These are phyloP conservation scores for Drosophila parvula DNA, from an alignment of 1,140 invertebrate species.

Conservation along the genomic window DNA sequence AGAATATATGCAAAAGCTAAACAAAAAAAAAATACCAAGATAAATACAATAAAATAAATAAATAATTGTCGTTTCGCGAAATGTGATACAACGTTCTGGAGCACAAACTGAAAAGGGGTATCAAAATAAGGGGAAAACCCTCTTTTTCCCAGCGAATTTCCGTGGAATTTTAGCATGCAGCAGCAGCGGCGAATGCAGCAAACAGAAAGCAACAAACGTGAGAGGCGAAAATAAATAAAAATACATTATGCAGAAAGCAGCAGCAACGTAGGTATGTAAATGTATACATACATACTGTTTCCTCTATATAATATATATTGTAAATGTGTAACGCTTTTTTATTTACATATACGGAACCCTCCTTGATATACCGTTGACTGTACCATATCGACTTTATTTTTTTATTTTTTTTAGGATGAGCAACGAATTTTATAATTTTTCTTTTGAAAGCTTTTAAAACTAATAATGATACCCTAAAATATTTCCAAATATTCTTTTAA, in stretches of 20 bases:
- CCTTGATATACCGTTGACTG: background rate
- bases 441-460: too few species aligned
- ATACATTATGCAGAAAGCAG: slow-evolving; percentile 61
- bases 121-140: slow-evolving; percentile 5
- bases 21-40: slow-evolving; percentile 1
- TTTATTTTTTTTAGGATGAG: too few species aligned
- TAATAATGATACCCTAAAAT: background rate
- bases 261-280: slow-evolving; percentile 13
- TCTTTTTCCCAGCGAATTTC: slow-evolving; percentile 43
- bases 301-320: background rate
- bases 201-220: slow-evolving; percentile 63
- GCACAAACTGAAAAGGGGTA: background rate
- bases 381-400: too few species aligned
- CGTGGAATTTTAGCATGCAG: slow-evolving; percentile 62
- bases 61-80: slow-evolving; percentile 60
- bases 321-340: background rate
- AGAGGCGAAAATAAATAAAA: slow-evolving; percentile 71
- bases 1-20: slow-evolving; percentile 24
- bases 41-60: slow-evolving; percentile 41
- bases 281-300: slow-evolving; percentile 9
- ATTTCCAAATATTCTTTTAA: background rate
- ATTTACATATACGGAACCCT: too few species aligned
- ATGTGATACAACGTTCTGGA: slow-evolving; percentile 66
- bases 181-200: slow-evolving; percentile 62
- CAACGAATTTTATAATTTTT: too few species aligned